Evolutionary conservation across 2,113 vertebrate genomes (phyloP).

Genomic region (Piaya cayana): DNA sequence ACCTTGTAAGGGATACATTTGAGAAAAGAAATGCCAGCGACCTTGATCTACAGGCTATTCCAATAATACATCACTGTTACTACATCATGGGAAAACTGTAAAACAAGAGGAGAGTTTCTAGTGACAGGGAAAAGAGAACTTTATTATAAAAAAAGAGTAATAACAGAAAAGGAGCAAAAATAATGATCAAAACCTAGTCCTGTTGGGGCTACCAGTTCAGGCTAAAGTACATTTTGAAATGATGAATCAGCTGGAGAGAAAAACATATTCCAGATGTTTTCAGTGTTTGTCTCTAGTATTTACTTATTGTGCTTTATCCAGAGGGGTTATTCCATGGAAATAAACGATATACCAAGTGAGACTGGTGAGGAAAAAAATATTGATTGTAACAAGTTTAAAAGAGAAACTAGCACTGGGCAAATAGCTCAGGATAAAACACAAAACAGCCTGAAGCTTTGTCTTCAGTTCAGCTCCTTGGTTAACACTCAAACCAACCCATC

Average conservation of each 20-base stretch:
- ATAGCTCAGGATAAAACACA: slow-evolving; percentile 6
- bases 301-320: slow-evolving; percentile 30
- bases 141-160: neutral
- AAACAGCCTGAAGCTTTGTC: neutral
- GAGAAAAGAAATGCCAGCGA: neutral
- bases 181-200: neutral
- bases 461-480: neutral
- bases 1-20: neutral
- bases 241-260: slow-evolving; percentile 32
- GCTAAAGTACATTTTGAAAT: slow-evolving; percentile 41
- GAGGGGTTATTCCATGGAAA: slow-evolving; percentile 21
- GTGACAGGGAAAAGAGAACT: neutral
- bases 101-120: neutral
- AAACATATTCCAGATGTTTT: slow-evolving; percentile 54
- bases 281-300: neutral
- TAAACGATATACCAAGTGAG: neutral
- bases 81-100: neutral
- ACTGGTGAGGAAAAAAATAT: neutral
- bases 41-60: neutral
- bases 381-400: slow-evolving; percentile 4
- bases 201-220: slow-evolving; percentile 25
- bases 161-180: neutral
- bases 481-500: neutral
- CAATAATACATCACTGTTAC: neutral
- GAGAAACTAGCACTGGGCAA: neutral